These are phyloP conservation scores for Helicolenus hilgendorfi DNA, from an alignment of 2,797 vertebrate species.

Conservation along the genomic window DNA sequence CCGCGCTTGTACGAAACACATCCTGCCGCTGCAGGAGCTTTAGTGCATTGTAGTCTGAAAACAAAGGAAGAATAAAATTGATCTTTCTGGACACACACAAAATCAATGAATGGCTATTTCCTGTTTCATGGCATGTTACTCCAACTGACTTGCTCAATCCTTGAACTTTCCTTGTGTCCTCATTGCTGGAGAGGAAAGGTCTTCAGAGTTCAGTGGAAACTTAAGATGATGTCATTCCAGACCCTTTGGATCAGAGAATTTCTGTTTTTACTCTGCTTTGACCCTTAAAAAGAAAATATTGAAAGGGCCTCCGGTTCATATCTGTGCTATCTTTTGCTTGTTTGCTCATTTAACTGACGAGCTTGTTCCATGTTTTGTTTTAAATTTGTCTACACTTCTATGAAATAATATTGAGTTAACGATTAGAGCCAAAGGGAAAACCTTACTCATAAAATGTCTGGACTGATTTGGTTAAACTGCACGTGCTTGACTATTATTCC, in stretches of 20 bases:
- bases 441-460: constrained; percentile 3
- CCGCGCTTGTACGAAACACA: constrained; percentile 87
- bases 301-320: constrained; percentile 16
- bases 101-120: constrained; percentile 93
- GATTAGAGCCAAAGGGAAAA: not conserved
- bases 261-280: constrained; percentile 51
- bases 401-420: not conserved
- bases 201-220: constrained; percentile 83
- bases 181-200: constrained; percentile 76
- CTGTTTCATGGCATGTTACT: constrained; percentile 90
- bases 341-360: not conserved
- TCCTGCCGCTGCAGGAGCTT: constrained; percentile 89
- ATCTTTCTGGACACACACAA: constrained; percentile 92
- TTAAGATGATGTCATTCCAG: constrained; percentile 77
- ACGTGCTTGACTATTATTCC: constrained; percentile 77
- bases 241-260: constrained; percentile 52
- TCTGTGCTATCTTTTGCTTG: not conserved
- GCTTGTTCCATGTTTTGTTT: not conserved
- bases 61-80: constrained; percentile 93
- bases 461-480: constrained; percentile 39
- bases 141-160: constrained; percentile 87
- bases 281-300: constrained; percentile 37
- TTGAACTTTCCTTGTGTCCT: constrained; percentile 86
- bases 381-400: not conserved
- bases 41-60: constrained; percentile 92